A percentile compares a stretch with the other conserved stretches of the same genome.
Conservation (phyloP, 2,888 invertebrate genomes). For the Lordiphosa fenestrarum region DNA sequence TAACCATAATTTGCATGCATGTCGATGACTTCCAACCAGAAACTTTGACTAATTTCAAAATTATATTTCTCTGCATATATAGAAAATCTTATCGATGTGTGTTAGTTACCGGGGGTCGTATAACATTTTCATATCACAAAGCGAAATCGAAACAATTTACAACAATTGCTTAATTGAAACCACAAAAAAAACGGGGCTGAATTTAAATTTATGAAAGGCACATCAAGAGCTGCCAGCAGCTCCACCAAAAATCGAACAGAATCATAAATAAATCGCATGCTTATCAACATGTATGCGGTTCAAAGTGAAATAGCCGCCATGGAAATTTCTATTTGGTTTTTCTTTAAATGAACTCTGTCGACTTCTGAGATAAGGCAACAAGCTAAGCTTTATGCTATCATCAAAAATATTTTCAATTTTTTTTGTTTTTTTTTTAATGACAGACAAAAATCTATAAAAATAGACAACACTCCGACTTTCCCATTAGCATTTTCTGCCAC, state of each 20-base stretch:
- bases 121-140: slow-evolving; percentile 53
- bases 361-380: slow-evolving; percentile 10
- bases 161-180: slow-evolving; percentile 71
- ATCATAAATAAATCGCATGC: slow-evolving; percentile 71
- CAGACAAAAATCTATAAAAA: slow-evolving; percentile 1
- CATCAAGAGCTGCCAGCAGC: slow-evolving; percentile 19
- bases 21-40: slow-evolving; percentile 27
- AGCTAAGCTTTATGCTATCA: slow-evolving; percentile 1
- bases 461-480: slow-evolving; percentile 9
- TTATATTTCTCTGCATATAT: slow-evolving; percentile 1
- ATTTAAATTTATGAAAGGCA: slow-evolving; percentile 67
- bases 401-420: not conserved
- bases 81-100: slow-evolving; percentile 55
- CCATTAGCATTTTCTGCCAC: slow-evolving; percentile 67
- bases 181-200: slow-evolving; percentile 17
- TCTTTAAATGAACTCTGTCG: slow-evolving; percentile 2
- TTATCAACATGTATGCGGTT: slow-evolving; percentile 51
- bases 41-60: slow-evolving; percentile 52
- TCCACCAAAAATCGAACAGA: slow-evolving; percentile 47
- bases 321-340: slow-evolving; percentile 31
- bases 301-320: slow-evolving; percentile 61
- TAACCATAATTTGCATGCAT: slow-evolving; percentile 71
- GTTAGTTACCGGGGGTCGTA: slow-evolving; percentile 31
- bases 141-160: slow-evolving; percentile 50
- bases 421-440: not conserved